Evolutionary conservation across 2,888 invertebrate genomes (phyloP).

Genomic region (Ophioninae sp.): DNA sequence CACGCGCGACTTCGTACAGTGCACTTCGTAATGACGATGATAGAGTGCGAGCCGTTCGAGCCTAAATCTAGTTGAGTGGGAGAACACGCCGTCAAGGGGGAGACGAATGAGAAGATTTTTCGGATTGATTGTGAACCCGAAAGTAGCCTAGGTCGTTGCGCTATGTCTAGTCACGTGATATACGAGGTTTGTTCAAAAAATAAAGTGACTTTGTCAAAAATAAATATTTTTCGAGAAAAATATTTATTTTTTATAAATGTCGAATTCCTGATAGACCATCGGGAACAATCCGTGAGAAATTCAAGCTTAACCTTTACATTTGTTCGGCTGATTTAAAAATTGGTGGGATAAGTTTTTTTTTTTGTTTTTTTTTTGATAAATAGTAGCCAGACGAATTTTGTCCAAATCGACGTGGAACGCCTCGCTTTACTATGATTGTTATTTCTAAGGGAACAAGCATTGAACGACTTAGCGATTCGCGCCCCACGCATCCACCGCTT

Average conservation of each 20-base stretch:
- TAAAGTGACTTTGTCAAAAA: no score
- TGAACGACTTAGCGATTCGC: constrained; percentile 54
- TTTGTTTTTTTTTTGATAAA: no score
- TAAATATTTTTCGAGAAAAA: no score
- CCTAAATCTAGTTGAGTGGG: constrained; percentile 20
- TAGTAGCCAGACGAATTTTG: no score
- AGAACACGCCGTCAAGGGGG: neutral
- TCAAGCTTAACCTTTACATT: no score
- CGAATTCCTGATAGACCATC: no score
- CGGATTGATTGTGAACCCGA: constrained; percentile 46
- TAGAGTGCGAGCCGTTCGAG: constrained; percentile 21
- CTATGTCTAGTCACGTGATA: constrained; percentile 66
- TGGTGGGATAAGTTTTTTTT: no score
- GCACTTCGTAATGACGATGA: constrained; percentile 35
- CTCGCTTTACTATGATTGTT: constrained; percentile 10
- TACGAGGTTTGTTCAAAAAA: no score
- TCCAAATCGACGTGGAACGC: neutral
- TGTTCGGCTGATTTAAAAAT: no score
- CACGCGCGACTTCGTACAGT: constrained; percentile 34
- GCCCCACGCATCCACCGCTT: constrained; percentile 41
- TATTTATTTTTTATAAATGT: no score
- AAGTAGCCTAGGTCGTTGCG: constrained; percentile 66
- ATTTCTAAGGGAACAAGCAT: constrained; percentile 32
- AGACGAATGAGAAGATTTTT: constrained; percentile 39
- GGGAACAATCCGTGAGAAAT: no score